Base-by-base conservation (phyloP, 2,113 vertebrate genomes). In the Odocoileus virginianus region DNA sequence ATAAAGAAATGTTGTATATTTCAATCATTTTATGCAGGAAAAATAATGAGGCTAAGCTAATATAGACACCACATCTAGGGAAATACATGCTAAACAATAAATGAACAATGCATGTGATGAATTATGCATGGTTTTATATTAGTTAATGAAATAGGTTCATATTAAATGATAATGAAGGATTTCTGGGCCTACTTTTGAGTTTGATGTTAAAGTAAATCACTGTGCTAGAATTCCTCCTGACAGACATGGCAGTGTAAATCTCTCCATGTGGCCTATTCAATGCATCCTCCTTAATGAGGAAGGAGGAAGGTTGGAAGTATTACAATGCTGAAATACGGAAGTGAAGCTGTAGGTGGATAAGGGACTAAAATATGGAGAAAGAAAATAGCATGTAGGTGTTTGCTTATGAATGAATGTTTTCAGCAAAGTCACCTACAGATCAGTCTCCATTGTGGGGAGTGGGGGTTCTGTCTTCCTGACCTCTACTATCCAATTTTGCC, bases 61-160 rank as follows among this genome's bases (percentile, higher is more conserved):
- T 79, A 55, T 81, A 91, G 30, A 97, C 87, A 36, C 47, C 3
- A 85, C 74, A 91, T 87, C n/a, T 55, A 3, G 23, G 88, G 95
- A 97, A 98, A 96, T 89, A 95, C 89, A 94, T 87, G 30, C 60
- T 98, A 64, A 74, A 95, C 96, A 98, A 74, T 33, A 97, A 94
- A 98, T 96, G 96, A 97, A 97, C 85, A 95, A 92, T 93, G 2
- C 52, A 33, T 74, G 36, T 12, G 28, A 89, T 98, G 45, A 98
- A 94, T 92, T 95, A 96, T 97, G 93, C 94, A 98, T 91, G 45
- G 21, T 91, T 96, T 98, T 88, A 97, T 98, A 97, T 98, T 96
- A 98, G 92, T 95, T 98, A 97, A 98, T 97, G 76, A 98, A 97
- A 97, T 94, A 94, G 87, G 86, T 94, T 95, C 81, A 83, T 94